Percentiles rank a stretch among this genome's conserved stretches.
Evolutionary conservation across 2,888 invertebrate species (phyloP).

Genomic region (Lasioglossum figueresi): DNA sequence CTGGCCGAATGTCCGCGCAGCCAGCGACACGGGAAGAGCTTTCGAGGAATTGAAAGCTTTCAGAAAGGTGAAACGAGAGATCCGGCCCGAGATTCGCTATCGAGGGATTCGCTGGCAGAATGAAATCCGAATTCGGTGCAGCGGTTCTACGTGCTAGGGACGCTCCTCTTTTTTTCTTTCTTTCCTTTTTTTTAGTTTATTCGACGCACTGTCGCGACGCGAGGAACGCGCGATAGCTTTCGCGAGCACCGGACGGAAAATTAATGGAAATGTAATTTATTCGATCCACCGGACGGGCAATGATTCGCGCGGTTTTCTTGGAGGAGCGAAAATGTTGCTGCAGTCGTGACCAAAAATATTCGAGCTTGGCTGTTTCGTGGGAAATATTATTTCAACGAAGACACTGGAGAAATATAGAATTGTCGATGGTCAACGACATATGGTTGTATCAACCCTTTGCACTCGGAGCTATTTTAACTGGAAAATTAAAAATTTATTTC

Average conservation of each 20-base stretch:
- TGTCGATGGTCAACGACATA: too few species aligned
- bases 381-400: too few species aligned
- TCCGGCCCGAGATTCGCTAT: constrained; percentile 45
- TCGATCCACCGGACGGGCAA: background rate
- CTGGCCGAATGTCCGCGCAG: constrained; percentile 58
- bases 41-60: constrained; percentile 63
- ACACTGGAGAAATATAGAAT: too few species aligned
- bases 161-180: background rate
- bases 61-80: constrained; percentile 51
- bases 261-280: background rate
- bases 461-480: too few species aligned
- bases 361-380: background rate
- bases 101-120: constrained; percentile 45
- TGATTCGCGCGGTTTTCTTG: background rate
- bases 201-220: background rate
- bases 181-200: background rate
- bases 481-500: too few species aligned
- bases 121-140: constrained; percentile 44
- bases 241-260: background rate
- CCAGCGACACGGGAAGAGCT: constrained; percentile 34
- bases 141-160: background rate
- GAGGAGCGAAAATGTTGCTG: background rate
- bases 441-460: too few species aligned
- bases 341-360: background rate
- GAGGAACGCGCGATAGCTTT: background rate